Base-by-base conservation (phyloP, 2,797 vertebrate species). In the Erethizon dorsatum region DNA sequence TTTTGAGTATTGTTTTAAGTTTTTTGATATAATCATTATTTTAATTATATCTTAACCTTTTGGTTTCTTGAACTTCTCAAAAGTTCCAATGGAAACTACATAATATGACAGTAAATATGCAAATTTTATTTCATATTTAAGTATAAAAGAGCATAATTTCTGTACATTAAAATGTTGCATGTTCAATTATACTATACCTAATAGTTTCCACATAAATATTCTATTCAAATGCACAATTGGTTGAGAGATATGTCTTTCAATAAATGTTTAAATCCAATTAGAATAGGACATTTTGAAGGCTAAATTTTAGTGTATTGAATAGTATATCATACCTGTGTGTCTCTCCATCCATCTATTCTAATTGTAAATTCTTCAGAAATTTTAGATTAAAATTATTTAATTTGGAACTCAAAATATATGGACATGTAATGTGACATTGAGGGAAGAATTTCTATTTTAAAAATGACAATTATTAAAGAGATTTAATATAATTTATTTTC, bases 321-420 rank as follows among this genome's bases (percentile, higher is more conserved):
- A 71, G 1, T 57, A 12, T 50, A 78, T 79, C 18, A 2, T 50
- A 31, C 69, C 15, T 59, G 6, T 77, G 10, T 56, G 65, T 33
- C 7, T 67, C 22, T 82, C 47, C 28, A 65, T 79, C 15, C 7
- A 65, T 71, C 15, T 63, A 54, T 77, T 75, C n/a, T 50, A 61
- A 24, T 0, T 12, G 3, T 75, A 63, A 54, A 1, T 28, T 93
- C 57, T 83, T 54, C 33, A 71, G 33, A 79, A 86, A 59, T 9
- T 89, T 91, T 71, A 41, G 5, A 83, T 84, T 69, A 75, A 88
- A 75, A 61, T 78, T 73, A 61, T 78, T 73, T 89, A 83, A 61
- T 87, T 94, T 90, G 33, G 7, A 87, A 67, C 71, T 92, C 47
- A 41, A 87, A 91, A 86, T 87, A 3, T 1, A 15, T 67, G 54